Conservation (phyloP, 2,888 invertebrate genomes). For the Incurvaria masculella region DNA sequence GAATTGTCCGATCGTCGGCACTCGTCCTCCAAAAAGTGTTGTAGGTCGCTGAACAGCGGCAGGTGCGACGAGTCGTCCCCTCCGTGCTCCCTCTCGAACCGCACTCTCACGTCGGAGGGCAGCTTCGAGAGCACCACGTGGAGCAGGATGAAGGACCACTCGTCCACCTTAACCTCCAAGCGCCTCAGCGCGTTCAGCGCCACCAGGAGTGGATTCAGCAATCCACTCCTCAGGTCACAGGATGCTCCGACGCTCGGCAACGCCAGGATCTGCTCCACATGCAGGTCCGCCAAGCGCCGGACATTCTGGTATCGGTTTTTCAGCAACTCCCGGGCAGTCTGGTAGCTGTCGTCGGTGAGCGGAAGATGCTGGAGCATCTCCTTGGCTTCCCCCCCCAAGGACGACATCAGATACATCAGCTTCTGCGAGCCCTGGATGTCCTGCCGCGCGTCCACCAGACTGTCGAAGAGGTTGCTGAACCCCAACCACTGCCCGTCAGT, state of each 20-base stretch:
- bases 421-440: background rate
- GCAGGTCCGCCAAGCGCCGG: slow-evolving; percentile 1
- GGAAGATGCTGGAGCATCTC: background rate
- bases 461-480: background rate
- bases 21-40: slow-evolving; percentile 1
- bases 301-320: background rate
- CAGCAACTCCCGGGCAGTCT: background rate
- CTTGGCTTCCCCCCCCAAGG: background rate
- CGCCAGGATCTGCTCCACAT: background rate
- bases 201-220: background rate
- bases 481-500: background rate
- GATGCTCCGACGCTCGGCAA: slow-evolving; percentile 2
- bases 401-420: background rate
- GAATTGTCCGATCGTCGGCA: background rate
- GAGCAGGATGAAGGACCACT: background rate
- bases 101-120: background rate
- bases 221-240: background rate
- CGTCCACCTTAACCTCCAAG: background rate
- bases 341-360: background rate
- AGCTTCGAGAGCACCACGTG: slow-evolving; percentile 1
- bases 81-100: background rate
- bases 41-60: background rate
- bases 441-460: background rate
- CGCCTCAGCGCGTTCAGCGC: background rate
- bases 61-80: background rate